Evolutionary conservation across 2,888 invertebrate genomes (phyloP).

Genomic region (Liopterus haemorrhoidalis): DNA sequence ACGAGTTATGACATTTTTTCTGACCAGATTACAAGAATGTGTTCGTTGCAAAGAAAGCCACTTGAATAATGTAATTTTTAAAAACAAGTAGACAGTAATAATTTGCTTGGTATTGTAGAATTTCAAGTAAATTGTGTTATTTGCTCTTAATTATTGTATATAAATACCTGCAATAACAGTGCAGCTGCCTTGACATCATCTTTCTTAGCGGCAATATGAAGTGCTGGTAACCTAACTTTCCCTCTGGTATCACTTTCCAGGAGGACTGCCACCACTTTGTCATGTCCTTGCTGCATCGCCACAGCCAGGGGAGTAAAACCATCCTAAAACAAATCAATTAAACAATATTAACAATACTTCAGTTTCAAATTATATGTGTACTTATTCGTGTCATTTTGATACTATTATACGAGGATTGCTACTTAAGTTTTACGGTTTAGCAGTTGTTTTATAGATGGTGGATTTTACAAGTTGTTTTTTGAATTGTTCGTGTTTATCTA

Average conservation of each 20-base stretch:
- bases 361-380: no score
- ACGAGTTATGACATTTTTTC: no score
- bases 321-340: slow-evolving; percentile 58
- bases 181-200: slow-evolving; percentile 96
- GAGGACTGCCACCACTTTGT: slow-evolving; percentile 92
- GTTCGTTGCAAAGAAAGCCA: no score
- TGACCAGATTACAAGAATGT: no score
- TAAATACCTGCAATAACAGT: slow-evolving; percentile 75
- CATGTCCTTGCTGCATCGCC: slow-evolving; percentile 98
- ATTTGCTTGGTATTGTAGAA: slow-evolving; percentile 20
- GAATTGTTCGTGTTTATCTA: no score
- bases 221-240: slow-evolving; percentile 89
- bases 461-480: no score
- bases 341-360: no score
- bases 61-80: no score
- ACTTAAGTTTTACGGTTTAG: no score
- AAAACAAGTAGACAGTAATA: neutral
- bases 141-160: no score
- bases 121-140: no score
- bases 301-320: slow-evolving; percentile 98
- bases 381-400: slow-evolving; percentile 1
- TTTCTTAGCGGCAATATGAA: slow-evolving; percentile 98
- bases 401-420: no score
- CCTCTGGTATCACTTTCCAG: slow-evolving; percentile 95
- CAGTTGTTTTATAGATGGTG: slow-evolving; percentile 4